Evolutionary conservation across 1,140 invertebrate species (phyloP), one percentile per base, ranked within the genome.

Genomic region (Heliconius congener): DNA sequence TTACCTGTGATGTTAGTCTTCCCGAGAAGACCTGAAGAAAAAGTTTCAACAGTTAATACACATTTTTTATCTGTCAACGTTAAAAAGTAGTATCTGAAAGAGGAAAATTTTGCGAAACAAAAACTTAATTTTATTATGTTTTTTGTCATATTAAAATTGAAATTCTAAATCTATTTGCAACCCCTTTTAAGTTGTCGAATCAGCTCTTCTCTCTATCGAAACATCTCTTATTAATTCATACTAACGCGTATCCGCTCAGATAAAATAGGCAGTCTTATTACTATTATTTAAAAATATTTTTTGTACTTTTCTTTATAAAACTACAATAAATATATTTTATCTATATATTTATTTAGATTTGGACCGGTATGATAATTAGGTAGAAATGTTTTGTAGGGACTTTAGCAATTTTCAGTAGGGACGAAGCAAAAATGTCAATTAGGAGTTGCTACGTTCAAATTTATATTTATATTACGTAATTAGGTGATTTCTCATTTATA

Each of bases 1-100:
- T 95, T 95, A 95, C 94, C 94, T 95, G 94, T 95, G 86, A 95
- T 94, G 90, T 95, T 95, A 90, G 94, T 95, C 94, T 95, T 95
- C 91, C 94, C 94, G 93, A 95, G 94, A 95, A 95, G 94, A 95
- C 94, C 94, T 95, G 93, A 91, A 95, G 94, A 94, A 94, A 94
- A 93, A 95, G 90, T 87, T 92, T 91, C 91, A 92, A 93, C 90
- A 72, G 89, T 93, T 93, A 93, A 91, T 93, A 92, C 86, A 89
- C 84, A 86, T 85, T 90, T 90, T 88, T 85, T 85, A 83, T 87
- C 42, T 90, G 84, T 88, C 84, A 88, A 87, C 86, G 86, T 86
- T 86, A 85, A 87, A 88, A 92, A 91, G 87, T 86, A 88, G 86
- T 88, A 94, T 92, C 92, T 94, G 93, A 94, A 93, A 93, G 87